Evolutionary conservation across 1,140 invertebrate genomes (phyloP), one percentile per base, ranked within the genome.

Genomic region (Pseudobourletiella spinata): DNA sequence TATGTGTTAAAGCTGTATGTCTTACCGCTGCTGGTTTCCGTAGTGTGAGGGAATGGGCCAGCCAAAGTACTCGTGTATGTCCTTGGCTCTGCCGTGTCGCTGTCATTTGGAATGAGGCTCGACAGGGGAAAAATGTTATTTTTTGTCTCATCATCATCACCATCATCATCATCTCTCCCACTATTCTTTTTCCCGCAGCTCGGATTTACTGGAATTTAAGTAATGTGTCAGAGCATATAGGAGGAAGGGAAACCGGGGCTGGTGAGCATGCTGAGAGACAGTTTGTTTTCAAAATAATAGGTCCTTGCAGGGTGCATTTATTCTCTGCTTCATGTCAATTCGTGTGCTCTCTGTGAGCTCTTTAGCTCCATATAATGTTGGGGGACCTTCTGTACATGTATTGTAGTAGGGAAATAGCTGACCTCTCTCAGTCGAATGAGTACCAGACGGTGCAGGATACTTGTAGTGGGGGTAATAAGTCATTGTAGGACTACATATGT

Each of bases 281-380:
- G 60, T 62, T 62, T 62, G 60, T 62, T 62, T 62, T 52, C 20
- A 22, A 57, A 62, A 56, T 62, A 62, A 62, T 62, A 43, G 57
- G 56, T 64, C 57, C 25, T 24, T 39, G 16, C 50, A 59, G 62
- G 62, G 62, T 64, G 62, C 62, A 64, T 64, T 64, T 64, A 64
- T 64, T 64, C 59, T 48, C n/a, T n/a, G n/a, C n/a, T n/a, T n/a
- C n/a, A n/a, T n/a, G n/a, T n/a, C n/a, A n/a, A n/a, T n/a, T n/a
- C n/a, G n/a, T n/a, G n/a, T n/a, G n/a, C n/a, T n/a, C n/a, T n/a
- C n/a, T n/a, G n/a, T n/a, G n/a, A n/a, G n/a, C n/a, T n/a, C n/a
- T n/a, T n/a, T n/a, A n/a, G n/a, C n/a, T n/a, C n/a, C n/a, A n/a
- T 39, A 39, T 11, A 39, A 24, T 11, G 16, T 24, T 11, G 18